Evolutionary conservation across 2,888 invertebrate genomes (phyloP), one percentile per base, ranked within the genome.

Genomic region (Machimus rusticus): DNA sequence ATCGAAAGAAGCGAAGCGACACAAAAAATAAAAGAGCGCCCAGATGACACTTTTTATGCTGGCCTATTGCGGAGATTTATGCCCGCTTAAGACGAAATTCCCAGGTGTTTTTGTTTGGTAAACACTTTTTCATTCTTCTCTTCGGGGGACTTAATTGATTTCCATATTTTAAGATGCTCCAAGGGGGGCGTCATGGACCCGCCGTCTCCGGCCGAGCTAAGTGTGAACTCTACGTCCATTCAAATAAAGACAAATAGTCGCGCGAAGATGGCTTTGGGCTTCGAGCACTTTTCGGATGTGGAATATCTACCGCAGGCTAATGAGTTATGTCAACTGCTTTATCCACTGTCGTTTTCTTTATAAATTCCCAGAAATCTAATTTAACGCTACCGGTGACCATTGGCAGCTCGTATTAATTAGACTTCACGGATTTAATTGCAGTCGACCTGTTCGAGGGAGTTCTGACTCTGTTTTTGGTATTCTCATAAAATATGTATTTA

Each of bases 21-120:
- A 43, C 66, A 74, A 19, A 74, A 19, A 46, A 55, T 37, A 66
- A 74, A 85, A 19, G 66, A 66, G 19, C 66, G 39, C 37, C 39
- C 55, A 77, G 57, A 78, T 55, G 86, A 86, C 86, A 86, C 34
- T 86, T 86, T 86, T 86, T 86, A 77, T 76, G 76, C 77, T 76
- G 74, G 77, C 51, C 86, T 74, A 79, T 79, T 66, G 78, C 66
- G 5, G 79, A 74, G 86, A 87, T 87, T 87, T 87, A 87, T 87
- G 86, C 51, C 51, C 37, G 37, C 76, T 77, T 86, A 76, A 86
- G 51, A 37, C 55, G 46, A 78, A 66, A 86, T 87, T 78, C 57
- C 86, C 86, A 87, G 86, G 79, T 87, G 86, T 79, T 87, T 87
- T 87, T 87, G 66, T 86, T 86, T 86, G 86, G 86, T 86, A 86